These are phyloP conservation scores for Drosophila ezoana DNA, from an alignment of 2,888 invertebrate genomes.

Conservation along the genomic window DNA sequence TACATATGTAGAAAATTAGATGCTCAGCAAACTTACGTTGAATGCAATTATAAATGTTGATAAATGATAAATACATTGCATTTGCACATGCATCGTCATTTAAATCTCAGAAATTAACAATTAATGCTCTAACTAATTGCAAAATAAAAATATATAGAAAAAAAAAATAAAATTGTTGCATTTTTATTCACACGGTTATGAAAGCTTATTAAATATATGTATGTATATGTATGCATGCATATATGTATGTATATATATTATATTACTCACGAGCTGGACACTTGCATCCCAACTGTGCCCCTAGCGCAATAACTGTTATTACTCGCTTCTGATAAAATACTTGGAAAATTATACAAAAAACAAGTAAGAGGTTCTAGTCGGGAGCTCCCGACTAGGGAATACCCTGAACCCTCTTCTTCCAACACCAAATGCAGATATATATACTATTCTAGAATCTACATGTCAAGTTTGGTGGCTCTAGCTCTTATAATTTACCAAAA, in stretches of 20 bases:
- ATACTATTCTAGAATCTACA: too few relatives aligned
- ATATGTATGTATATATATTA: constrained; percentile 4
- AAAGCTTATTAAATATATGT: constrained; percentile 6
- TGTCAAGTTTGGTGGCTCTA: too few relatives aligned
- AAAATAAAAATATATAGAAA: constrained; percentile 35
- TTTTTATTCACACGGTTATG: constrained; percentile 37
- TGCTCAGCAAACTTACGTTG: constrained; percentile 1
- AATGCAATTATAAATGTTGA: constrained; percentile 43
- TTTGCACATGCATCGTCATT: constrained; percentile 22
- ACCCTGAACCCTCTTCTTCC: too few relatives aligned
- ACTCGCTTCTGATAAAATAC: background rate
- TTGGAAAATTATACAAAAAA: background rate
- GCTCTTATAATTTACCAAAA: too few relatives aligned
- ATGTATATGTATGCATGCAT: background rate
- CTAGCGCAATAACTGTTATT: constrained; percentile 31
- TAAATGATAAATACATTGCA: constrained; percentile 25
- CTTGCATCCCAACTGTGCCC: background rate
- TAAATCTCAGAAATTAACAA: constrained; percentile 41
- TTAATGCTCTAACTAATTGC: constrained; percentile 60
- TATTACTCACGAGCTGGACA: constrained; percentile 34
- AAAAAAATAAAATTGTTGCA: constrained; percentile 12
- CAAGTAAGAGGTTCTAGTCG: too few relatives aligned
- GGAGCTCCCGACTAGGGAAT: too few relatives aligned
- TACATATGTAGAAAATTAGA: constrained; percentile 1
- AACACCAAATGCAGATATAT: too few relatives aligned